A percentile compares a stretch with the other conserved stretches of the same genome.
Conservation (phyloP, 2,888 invertebrate genomes). For the Epinotia bilunana region DNA sequence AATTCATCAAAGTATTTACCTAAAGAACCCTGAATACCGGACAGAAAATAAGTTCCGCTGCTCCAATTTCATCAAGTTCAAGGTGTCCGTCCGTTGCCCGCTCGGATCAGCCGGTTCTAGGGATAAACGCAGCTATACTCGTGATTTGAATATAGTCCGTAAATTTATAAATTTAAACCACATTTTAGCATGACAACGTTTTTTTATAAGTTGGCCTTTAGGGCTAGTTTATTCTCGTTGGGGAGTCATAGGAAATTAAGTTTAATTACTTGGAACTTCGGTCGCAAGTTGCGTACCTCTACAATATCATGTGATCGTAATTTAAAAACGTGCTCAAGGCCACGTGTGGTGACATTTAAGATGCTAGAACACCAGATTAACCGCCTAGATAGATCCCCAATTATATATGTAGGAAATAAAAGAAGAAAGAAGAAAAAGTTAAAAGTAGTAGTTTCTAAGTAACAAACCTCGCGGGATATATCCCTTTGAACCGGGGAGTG, state of each 20-base stretch:
- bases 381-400: constrained; percentile 17
- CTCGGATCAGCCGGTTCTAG: constrained; percentile 43
- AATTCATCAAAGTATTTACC: background rate
- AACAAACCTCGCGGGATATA: background rate
- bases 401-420: constrained; percentile 8
- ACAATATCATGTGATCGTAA: constrained; percentile 48
- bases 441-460: constrained; percentile 10
- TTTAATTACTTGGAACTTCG: constrained; percentile 66
- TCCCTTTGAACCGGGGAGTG: constrained; percentile 26
- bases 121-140: constrained; percentile 14
- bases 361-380: constrained; percentile 43
- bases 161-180: constrained; percentile 51
- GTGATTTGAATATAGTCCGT: constrained; percentile 27
- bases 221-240: constrained; percentile 65
- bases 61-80: constrained; percentile 46
- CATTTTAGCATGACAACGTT: constrained; percentile 52
- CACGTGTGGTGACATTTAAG: constrained; percentile 57
- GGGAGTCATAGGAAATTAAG: constrained; percentile 64
- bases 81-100: constrained; percentile 30
- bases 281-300: constrained; percentile 56
- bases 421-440: constrained; percentile 1
- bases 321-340: constrained; percentile 63
- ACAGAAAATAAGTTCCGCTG: constrained; percentile 38
- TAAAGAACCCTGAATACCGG: constrained; percentile 26
- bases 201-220: constrained; percentile 67